Evolutionary conservation across 2,888 invertebrate species (phyloP).

Genomic region (Lysandra coridon): DNA sequence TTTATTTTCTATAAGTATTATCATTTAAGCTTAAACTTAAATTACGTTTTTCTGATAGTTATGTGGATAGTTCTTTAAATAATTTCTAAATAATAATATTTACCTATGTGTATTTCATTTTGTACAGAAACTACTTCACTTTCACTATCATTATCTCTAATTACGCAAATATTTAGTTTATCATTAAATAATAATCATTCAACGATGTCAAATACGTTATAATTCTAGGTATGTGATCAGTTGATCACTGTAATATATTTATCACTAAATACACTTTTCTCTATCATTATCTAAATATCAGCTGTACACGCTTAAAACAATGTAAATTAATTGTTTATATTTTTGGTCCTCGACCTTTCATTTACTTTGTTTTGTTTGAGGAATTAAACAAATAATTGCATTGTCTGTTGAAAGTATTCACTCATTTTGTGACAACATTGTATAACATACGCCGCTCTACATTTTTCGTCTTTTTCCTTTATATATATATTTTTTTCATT

Average conservation of each 20-base stretch:
- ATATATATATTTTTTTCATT: neutral
- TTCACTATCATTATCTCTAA: neutral
- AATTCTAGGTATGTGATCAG: too few relatives aligned
- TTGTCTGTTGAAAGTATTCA: neutral
- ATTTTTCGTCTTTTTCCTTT: neutral
- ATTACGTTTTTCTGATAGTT: neutral
- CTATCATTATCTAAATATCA: neutral
- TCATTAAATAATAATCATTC: neutral
- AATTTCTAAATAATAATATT: too few relatives aligned
- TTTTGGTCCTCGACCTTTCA: conserved; percentile 3
- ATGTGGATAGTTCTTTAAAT: neutral
- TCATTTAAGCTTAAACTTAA: neutral
- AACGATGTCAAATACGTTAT: too few relatives aligned
- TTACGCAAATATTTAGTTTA: neutral
- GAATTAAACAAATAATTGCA: conserved; percentile 7
- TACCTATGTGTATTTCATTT: too few relatives aligned
- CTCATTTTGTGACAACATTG: neutral
- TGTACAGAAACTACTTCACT: neutral
- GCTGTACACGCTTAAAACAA: neutral
- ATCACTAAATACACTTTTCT: neutral
- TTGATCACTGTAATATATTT: too few relatives aligned
- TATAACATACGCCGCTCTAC: neutral
- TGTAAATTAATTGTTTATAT: neutral
- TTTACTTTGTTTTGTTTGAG: neutral
- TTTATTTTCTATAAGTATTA: too few relatives aligned